Base-by-base conservation (phyloP, 1,140 invertebrate species). In the Odontomachus brunneus region DNA sequence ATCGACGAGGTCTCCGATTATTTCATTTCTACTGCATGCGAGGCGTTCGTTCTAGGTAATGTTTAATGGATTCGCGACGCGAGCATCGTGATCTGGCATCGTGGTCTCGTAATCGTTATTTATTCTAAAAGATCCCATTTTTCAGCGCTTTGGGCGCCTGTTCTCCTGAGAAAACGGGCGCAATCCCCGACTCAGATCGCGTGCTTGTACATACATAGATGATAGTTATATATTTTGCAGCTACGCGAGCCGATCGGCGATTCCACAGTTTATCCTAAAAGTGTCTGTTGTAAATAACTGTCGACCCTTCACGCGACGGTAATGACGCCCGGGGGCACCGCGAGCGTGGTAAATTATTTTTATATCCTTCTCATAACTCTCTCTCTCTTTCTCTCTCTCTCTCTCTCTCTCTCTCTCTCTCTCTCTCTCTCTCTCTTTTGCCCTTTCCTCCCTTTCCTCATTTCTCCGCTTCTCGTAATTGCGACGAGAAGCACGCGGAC, bases 341-440 rank as follows among this genome's bases (percentile, higher is more conserved):
- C 15, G 69, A 17, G 82, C 55, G 51, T 71, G 63, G 57, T 85
- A 88, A 88, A 88, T 88, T 88, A 88, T 88, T 87, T 88, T 88
- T 88, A 38, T 88, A 88, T 71, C 55, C 59, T 49, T 84, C 67
- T 80, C 55, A 11, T 55, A 7, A 62, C n/a, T 57, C 53, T 60
- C 24, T 75, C 19, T 49, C 14, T 24, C 2, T 12, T 2, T 53
- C 26, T 14, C 9, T 15, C 9, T n/a, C 12, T 84, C 7, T 38
- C 33, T 7, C 48, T 22, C 29, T 38, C 55, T 14, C n/a, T n/a
- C n/a, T n/a, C n/a, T n/a, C n/a, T n/a, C n/a, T n/a, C n/a, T n/a
- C n/a, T 57, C 53, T 60, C 24, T 75, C 19, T 49, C 14, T 24
- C 2, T 12, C 2, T 53, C 26, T 14, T 4, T 15, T 4, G n/a